Conservation (phyloP, 2,888 invertebrate genomes). For the Drymonia ruficornis region DNA sequence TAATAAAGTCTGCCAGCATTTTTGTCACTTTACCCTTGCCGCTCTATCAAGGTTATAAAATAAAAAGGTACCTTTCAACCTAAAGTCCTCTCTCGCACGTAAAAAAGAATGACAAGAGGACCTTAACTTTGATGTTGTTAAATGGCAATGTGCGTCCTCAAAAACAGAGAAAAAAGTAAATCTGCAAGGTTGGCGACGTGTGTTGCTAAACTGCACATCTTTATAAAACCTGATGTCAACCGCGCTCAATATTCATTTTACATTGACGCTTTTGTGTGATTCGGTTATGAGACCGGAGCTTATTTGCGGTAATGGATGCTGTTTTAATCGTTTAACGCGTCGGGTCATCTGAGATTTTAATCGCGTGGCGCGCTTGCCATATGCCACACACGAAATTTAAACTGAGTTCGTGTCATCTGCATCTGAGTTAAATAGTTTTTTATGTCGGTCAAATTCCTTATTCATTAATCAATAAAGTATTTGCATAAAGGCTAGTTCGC, state of each 20-base stretch:
- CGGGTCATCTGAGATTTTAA: constrained; percentile 31
- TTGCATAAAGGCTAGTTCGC: constrained; percentile 2
- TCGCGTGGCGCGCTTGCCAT: constrained; percentile 46
- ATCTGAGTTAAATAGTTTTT: constrained; percentile 24
- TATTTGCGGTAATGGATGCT: constrained; percentile 20
- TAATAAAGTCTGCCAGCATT: constrained; percentile 3
- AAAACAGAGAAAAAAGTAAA: constrained; percentile 59
- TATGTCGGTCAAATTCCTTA: constrained; percentile 6
- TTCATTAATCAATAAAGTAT: constrained; percentile 24
- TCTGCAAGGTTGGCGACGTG: constrained; percentile 59
- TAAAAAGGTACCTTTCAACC: constrained; percentile 30
- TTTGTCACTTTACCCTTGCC: constrained; percentile 22
- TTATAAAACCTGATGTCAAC: constrained; percentile 20
- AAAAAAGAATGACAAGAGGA: constrained; percentile 57
- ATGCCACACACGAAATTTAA: constrained; percentile 49
- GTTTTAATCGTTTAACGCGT: constrained; percentile 16
- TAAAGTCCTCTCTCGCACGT: constrained; percentile 37
- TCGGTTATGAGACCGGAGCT: background rate
- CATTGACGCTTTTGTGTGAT: constrained; percentile 19
- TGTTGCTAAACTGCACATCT: constrained; percentile 41
- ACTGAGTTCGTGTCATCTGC: constrained; percentile 33
- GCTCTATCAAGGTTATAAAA: constrained; percentile 36
- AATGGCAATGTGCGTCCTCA: constrained; percentile 68
- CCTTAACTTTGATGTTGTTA: constrained; percentile 62
- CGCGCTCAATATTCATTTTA: constrained; percentile 11